Percentiles rank a stretch among this genome's conserved stretches.
Conservation (phyloP, 2,888 invertebrate genomes). For the Apodemia mormo region DNA sequence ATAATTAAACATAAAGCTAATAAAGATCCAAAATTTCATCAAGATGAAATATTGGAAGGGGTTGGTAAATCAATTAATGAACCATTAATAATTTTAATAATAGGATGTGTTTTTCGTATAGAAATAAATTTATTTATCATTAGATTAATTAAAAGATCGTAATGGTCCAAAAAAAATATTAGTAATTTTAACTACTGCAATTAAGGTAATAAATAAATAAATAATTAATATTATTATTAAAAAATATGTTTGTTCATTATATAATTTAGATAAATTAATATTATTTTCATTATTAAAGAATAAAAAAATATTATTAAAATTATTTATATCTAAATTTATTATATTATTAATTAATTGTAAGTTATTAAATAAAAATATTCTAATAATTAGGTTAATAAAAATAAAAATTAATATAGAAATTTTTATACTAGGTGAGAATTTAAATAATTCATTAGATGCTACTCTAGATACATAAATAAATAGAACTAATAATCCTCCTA, state of each 20-base stretch:
- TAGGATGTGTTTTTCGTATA: constrained; percentile 66
- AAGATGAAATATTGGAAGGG: constrained; percentile 82
- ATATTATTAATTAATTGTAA: constrained; percentile 56
- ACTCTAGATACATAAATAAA: constrained; percentile 82
- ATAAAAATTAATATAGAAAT: constrained; percentile 44
- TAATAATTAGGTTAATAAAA: constrained; percentile 38
- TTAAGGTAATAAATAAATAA: constrained; percentile 82
- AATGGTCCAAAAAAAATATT: constrained; percentile 67
- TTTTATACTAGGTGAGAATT: constrained; percentile 49
- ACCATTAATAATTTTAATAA: constrained; percentile 81
- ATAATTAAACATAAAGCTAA: constrained; percentile 81
- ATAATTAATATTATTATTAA: constrained; percentile 78
- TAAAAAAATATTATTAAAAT: constrained; percentile 55
- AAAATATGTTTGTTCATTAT: constrained; percentile 74
- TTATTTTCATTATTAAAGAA: constrained; percentile 69
- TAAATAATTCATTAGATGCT: constrained; percentile 83
- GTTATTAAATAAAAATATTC: constrained; percentile 46
- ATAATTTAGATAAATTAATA: constrained; percentile 75
- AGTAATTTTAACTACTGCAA: constrained; percentile 82
- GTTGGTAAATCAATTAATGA: constrained; percentile 83
- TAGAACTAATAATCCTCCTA: constrained; percentile 84
- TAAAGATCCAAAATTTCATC: constrained; percentile 87
- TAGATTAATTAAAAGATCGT: constrained; percentile 61
- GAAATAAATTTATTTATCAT: constrained; percentile 69
- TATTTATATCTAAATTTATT: constrained; percentile 48